phyloP scores from a whole-genome alignment of 2,888 invertebrate species.

The Tipula unca region DNA sequence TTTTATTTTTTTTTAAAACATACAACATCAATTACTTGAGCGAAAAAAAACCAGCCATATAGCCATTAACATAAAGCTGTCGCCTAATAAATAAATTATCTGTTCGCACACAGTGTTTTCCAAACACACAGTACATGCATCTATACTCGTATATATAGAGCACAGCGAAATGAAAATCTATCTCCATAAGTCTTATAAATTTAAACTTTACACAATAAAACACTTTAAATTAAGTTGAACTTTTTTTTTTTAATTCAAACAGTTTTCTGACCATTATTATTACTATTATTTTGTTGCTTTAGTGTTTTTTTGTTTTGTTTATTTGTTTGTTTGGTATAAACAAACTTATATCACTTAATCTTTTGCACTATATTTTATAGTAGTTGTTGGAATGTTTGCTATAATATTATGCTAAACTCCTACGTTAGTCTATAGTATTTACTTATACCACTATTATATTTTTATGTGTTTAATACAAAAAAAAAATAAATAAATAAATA shows the following conservation, averaged over 20 bases:
- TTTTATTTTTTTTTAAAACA: background rate
- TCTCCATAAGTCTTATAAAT: background rate
- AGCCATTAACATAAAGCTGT: background rate
- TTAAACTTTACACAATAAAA: constrained; percentile 8
- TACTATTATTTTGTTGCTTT: background rate
- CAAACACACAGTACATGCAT: background rate
- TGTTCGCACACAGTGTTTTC: background rate
- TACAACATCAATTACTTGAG: background rate
- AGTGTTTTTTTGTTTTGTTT: background rate
- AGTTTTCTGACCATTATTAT: background rate
- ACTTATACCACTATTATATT: background rate
- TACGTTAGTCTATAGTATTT: background rate
- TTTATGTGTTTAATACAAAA: background rate
- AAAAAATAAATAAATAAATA: background rate
- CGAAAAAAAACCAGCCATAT: background rate
- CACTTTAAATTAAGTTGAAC: background rate
- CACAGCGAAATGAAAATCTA: background rate
- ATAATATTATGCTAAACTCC: background rate
- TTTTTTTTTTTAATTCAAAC: background rate
- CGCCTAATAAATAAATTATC: constrained; percentile 1
- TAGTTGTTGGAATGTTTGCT: background rate
- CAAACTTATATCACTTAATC: constrained; percentile 8
- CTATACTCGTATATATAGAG: background rate
- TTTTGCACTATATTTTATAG: background rate
- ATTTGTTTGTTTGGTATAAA: constrained; percentile 1